Evolutionary conservation across 2,888 invertebrate genomes (phyloP), one percentile per base, ranked within the genome.

Genomic region (Parnassius smintheus): DNA sequence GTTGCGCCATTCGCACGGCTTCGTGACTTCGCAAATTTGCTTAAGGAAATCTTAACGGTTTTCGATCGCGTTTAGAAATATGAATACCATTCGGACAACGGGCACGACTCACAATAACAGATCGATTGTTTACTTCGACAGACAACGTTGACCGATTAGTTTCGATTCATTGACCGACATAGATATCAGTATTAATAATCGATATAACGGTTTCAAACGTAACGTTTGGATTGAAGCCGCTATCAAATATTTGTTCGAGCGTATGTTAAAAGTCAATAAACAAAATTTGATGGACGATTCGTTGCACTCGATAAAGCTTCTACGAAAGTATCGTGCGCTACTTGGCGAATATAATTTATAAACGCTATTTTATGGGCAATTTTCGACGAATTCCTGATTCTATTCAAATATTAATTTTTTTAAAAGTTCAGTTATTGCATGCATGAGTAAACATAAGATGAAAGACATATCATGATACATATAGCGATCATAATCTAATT

Each of bases 11-110:
- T 77, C 77, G 66, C 76, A 77, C 76, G 75, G 73, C 74, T 75
- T 76, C 77, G 77, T 78, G 78, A 78, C 76, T 75, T 65, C 69
- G 69, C 63, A 73, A 75, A 75, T 76, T 78, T 77, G 71, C 72
- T 75, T 77, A 73, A 72, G 73, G 70, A 69, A 73, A 68, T 70
- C 71, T 65, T 75, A 75, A 75, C 74, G 74, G 78, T 72, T 53
- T 51, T 53, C 35, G 61, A 41, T 52, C 61, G 62, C 45, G 71
- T 72, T 72, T 72, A 69, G 70, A 74, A 76, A 76, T 73, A 74
- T 74, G 67, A 61, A 66, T 68, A 60, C 41, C 49, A 45, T 62
- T 66, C 61, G 66, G 66, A 64, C 64, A 68, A 65, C 66, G 64
- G 64, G 49, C 59, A 61, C 54, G 56, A 46, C 42, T 69, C 66